These are phyloP conservation scores for Tenrec ecaudatus DNA, from an alignment of 2,113 vertebrate genomes.

Conservation along the genomic window DNA sequence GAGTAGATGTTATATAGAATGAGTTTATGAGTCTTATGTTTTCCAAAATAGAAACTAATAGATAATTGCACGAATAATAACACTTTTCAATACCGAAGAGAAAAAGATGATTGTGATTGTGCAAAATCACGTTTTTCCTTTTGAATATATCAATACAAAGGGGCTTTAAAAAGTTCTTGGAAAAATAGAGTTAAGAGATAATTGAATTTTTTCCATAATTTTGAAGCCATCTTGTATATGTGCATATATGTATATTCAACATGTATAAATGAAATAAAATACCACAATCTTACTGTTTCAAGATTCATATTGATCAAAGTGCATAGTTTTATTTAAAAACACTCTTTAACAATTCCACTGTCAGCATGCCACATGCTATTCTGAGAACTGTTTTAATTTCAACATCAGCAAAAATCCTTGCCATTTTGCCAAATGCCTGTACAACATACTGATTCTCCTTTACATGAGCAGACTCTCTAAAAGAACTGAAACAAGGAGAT, in stretches of 20 bases:
- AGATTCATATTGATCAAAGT: neutral
- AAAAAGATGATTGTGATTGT: neutral
- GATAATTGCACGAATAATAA: neutral
- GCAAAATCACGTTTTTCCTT: neutral
- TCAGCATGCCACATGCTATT: neutral
- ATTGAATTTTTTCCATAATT: too few species aligned
- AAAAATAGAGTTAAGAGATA: too few species aligned
- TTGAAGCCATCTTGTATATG: too few species aligned
- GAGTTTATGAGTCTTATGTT: neutral
- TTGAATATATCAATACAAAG: neutral
- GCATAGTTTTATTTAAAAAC: conserved; percentile 23
- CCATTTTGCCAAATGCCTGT: conserved; percentile 20
- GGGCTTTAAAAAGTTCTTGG: too few species aligned
- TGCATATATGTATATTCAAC: neutral
- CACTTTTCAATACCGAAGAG: conserved; percentile 23
- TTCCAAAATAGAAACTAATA: neutral
- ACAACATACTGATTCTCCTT: neutral
- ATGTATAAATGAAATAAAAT: neutral
- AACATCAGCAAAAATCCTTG: conserved; percentile 46
- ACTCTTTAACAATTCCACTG: conserved; percentile 32
- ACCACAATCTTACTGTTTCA: neutral
- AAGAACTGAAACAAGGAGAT: neutral
- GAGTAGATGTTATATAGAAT: neutral
- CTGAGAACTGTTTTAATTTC: conserved; percentile 46
- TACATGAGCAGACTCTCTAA: neutral